Evolutionary conservation across 53 echinoderm and acorn worm genomes (phyloP).

Genomic region (Actinopyga echinites): DNA sequence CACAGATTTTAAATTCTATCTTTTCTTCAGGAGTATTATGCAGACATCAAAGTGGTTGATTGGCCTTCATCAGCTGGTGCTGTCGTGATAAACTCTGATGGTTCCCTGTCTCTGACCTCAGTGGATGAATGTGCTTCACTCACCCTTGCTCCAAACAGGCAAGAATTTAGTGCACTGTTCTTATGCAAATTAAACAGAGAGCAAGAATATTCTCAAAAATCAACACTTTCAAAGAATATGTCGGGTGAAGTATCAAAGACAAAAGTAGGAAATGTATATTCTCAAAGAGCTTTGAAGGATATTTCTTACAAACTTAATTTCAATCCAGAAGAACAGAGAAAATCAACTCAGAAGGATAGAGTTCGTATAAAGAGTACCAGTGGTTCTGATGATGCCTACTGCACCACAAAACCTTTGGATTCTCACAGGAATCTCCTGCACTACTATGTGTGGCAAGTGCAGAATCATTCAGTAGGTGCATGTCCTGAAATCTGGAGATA

Average conservation of each 20-base stretch:
- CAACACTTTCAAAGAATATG: too few relatives aligned
- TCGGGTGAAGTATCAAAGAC: too few relatives aligned
- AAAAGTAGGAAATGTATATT: too few relatives aligned
- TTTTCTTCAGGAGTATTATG: too few relatives aligned
- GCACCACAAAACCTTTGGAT: too few relatives aligned
- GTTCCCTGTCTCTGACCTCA: background rate
- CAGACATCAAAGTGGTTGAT: too few relatives aligned
- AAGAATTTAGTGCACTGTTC: background rate
- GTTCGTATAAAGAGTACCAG: too few relatives aligned
- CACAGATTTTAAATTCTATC: too few relatives aligned
- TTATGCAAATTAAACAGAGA: background rate
- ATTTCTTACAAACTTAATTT: constrained; percentile 15
- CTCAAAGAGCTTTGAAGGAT: background rate
- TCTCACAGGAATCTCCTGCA: too few relatives aligned
- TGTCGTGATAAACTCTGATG: background rate
- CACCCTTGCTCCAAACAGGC: background rate
- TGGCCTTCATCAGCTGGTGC: background rate
- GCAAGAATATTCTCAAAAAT: background rate
- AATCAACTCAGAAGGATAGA: background rate
- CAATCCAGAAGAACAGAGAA: background rate
- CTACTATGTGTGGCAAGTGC: constrained; percentile 2
- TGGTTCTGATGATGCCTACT: too few relatives aligned
- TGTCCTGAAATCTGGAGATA: background rate
- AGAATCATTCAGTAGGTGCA: background rate
- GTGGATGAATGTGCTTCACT: background rate